A percentile compares a stretch with the other conserved stretches of the same genome.
Conservation (phyloP, 2,113 vertebrate species). For the Prionailurus viverrinus region DNA sequence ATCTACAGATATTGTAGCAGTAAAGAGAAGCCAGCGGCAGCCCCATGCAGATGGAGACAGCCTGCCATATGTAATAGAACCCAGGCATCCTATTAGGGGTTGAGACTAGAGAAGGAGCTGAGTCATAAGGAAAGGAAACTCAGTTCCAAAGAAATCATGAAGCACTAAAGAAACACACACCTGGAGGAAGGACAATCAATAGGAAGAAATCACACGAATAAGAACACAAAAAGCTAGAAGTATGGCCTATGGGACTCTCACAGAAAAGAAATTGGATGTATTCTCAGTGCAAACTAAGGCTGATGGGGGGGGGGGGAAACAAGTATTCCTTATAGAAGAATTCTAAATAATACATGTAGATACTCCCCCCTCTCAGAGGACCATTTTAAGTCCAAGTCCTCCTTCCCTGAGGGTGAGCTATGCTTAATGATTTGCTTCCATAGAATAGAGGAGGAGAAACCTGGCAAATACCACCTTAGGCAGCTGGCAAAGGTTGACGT, state of each 20-base stretch:
- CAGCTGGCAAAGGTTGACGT: neutral
- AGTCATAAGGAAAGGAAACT: neutral
- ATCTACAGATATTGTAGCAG: neutral
- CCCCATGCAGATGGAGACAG: fast-evolving
- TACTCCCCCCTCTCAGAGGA: neutral
- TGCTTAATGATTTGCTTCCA: neutral
- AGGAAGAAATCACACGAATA: conserved; percentile 31
- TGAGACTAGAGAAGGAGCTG: neutral
- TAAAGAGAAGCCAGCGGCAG: neutral
- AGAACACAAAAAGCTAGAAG: neutral
- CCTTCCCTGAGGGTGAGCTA: neutral
- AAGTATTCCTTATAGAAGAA: neutral
- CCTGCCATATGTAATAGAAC: too few species aligned
- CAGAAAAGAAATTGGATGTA: neutral
- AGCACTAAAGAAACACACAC: neutral
- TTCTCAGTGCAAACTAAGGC: neutral
- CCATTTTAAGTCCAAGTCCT: neutral
- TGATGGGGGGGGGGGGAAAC: neutral
- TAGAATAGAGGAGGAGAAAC: neutral
- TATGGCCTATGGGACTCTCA: neutral
- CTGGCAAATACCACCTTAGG: neutral
- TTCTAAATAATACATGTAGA: neutral
- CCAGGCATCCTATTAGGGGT: fast-evolving
- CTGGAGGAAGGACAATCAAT: neutral
- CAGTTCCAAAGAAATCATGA: neutral